phyloP scores from a whole-genome alignment of 2,888 invertebrate species.

The Perithous albicinctus region DNA sequence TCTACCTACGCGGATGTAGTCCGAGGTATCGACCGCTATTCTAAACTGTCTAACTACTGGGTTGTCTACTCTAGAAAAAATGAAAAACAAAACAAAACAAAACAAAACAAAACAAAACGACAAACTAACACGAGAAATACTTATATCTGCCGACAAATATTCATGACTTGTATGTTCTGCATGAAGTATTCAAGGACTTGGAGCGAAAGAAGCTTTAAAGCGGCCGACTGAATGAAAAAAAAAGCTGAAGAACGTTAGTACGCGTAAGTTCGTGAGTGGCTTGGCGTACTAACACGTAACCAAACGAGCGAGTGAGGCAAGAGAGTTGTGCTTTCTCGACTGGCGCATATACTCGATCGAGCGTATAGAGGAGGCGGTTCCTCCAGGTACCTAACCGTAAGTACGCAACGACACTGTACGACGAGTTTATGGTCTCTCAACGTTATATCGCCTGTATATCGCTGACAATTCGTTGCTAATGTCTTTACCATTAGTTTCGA shows the following conservation, averaged over 20 bases:
- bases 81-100: no score
- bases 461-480: slow-evolving; percentile 83
- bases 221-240: not conserved
- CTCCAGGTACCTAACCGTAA: slow-evolving; percentile 61
- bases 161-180: no score
- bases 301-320: slow-evolving; percentile 53
- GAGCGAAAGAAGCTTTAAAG: not conserved
- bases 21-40: no score
- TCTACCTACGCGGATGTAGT: no score
- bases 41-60: no score
- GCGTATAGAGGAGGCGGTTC: slow-evolving; percentile 55
- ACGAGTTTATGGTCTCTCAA: slow-evolving; percentile 83
- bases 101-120: no score
- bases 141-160: not conserved
- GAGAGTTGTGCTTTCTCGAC: slow-evolving; percentile 17
- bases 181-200: not conserved
- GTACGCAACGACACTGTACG: slow-evolving; percentile 79
- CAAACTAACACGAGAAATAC: not conserved
- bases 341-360: slow-evolving; percentile 49
- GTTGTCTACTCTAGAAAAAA: no score
- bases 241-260: slow-evolving; percentile 32
- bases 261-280: slow-evolving; percentile 53
- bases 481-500: slow-evolving; percentile 81
- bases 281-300: slow-evolving; percentile 43
- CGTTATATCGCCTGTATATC: slow-evolving; percentile 82